Evolutionary conservation across 1,140 invertebrate genomes (phyloP), one percentile per base, ranked within the genome.

Genomic region (Caenorhabditis inopinata): DNA sequence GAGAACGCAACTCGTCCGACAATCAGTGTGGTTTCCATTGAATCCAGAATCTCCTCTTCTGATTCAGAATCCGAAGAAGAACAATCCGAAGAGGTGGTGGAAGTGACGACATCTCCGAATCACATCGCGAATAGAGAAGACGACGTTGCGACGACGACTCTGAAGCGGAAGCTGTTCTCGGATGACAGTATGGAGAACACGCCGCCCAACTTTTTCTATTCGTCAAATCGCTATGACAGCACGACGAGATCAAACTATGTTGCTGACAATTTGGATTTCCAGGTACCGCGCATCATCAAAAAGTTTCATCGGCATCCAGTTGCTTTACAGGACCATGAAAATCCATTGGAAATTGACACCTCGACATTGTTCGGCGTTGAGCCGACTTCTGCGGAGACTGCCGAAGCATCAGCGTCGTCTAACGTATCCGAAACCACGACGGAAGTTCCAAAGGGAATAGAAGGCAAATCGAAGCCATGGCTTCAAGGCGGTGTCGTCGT

Each of bases 151-250:
- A 75, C 47, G 23, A 75, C 74, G 27, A 75, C 74, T 25, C 11
- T 9, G 9, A 47, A 51, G n/a, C 25, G 47, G 16, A 75, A 75
- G 18, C 29, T 78, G 4, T 78, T 78, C 23, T 78, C 76, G 38
- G 76, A 78, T 12, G 76, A 78, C 42, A 78, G 76, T 35, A 78
- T 78, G 76, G 76, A 78, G 32, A 58, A 78, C 11, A 78, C 76
- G 7, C 76, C 76, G 1, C 76, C 76, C 0, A 78, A 78, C 18
- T 78, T 78, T 32, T 78, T 38, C 23, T 78, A 47, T 14, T 78
- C 76, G 0, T 78, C 76, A 14, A 53, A 51, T 45, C 49, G 75
- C 6, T 76, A 76, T 51, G 58, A 68, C 27, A 68, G 58, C 23
- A 68, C 58, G n/a, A 68, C 58, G 2, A 35, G 58, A 42, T 68